phyloP scores from a whole-genome alignment of 92 coral and sea anemone species.

The Palythoa grandiflora region DNA sequence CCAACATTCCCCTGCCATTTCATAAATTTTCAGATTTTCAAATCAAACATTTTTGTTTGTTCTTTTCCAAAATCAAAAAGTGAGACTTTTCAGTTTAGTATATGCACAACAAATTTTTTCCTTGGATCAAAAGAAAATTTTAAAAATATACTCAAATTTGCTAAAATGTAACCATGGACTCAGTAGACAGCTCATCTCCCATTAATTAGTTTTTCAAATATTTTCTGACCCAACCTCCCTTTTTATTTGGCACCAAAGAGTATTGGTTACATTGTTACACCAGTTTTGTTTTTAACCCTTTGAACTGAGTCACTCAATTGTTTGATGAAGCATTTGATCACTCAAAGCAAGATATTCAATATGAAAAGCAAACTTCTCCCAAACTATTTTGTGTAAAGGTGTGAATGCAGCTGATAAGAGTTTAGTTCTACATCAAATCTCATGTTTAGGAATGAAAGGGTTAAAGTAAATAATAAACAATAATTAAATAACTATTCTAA shows the following conservation, averaged over 20 bases:
- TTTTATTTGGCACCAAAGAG: slow-evolving; percentile 18
- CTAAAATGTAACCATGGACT: slow-evolving; percentile 14
- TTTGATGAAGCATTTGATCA: slow-evolving; percentile 17
- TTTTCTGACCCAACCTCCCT: slow-evolving; percentile 23
- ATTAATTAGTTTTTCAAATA: slow-evolving; percentile 7
- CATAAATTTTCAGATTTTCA: slow-evolving; percentile 15
- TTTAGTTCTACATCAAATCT: slow-evolving; percentile 26
- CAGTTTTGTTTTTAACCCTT: slow-evolving; percentile 21
- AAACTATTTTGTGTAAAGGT: slow-evolving; percentile 12
- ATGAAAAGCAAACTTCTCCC: slow-evolving; percentile 22
- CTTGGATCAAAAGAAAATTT: slow-evolving; percentile 24
- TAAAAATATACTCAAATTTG: slow-evolving; percentile 17
- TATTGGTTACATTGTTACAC: slow-evolving; percentile 22
- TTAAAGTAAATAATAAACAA: slow-evolving; percentile 21
- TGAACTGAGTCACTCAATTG: slow-evolving; percentile 20
- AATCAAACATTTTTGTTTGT: slow-evolving; percentile 20
- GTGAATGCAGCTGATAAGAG: slow-evolving; percentile 21
- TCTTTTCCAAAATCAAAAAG: slow-evolving; percentile 21
- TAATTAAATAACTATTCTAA: slow-evolving; percentile 18
- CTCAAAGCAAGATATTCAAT: slow-evolving; percentile 6
- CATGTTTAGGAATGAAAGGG: slow-evolving; percentile 21
- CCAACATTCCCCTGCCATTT: slow-evolving; percentile 19
- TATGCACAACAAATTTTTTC: slow-evolving; percentile 12
- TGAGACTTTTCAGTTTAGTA: slow-evolving; percentile 10
- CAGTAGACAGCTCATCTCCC: slow-evolving; percentile 14